phyloP scores from a whole-genome alignment of 2,797 vertebrate genomes.

The Nyctibius grandis region DNA sequence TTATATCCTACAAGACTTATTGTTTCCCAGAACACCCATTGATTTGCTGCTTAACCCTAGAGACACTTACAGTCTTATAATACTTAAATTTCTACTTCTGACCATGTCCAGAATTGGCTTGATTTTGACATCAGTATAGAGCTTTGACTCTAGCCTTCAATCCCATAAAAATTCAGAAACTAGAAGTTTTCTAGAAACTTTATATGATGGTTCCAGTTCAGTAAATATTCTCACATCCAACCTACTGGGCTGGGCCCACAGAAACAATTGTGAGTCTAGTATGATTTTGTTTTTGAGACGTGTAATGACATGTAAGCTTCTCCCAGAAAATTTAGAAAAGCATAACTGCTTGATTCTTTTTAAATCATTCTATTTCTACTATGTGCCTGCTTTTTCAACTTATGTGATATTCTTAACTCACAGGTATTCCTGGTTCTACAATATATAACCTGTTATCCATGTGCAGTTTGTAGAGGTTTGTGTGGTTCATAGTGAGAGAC shows the following conservation, averaged over 20 bases:
- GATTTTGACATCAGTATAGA: neutral
- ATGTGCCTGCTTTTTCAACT: neutral
- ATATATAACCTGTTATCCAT: neutral
- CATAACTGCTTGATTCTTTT: neutral
- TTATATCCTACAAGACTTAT: neutral
- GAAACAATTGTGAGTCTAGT: neutral
- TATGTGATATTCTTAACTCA: neutral
- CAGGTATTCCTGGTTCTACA: neutral
- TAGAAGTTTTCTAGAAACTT: neutral
- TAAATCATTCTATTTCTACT: neutral
- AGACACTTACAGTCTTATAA: neutral
- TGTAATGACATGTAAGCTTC: neutral
- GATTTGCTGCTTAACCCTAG: neutral
- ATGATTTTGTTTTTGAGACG: neutral
- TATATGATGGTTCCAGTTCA: neutral
- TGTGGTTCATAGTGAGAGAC: neutral
- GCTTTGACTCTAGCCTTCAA: neutral
- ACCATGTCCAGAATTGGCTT: neutral
- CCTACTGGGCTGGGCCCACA: neutral
- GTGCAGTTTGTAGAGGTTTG: neutral
- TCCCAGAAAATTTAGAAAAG: neutral
- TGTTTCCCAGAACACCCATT: neutral
- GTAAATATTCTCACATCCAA: neutral
- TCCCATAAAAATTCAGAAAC: neutral
- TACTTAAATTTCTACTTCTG: neutral